Conservation (phyloP, 2,797 vertebrate genomes). For the Peromyscus nudipes region DNA sequence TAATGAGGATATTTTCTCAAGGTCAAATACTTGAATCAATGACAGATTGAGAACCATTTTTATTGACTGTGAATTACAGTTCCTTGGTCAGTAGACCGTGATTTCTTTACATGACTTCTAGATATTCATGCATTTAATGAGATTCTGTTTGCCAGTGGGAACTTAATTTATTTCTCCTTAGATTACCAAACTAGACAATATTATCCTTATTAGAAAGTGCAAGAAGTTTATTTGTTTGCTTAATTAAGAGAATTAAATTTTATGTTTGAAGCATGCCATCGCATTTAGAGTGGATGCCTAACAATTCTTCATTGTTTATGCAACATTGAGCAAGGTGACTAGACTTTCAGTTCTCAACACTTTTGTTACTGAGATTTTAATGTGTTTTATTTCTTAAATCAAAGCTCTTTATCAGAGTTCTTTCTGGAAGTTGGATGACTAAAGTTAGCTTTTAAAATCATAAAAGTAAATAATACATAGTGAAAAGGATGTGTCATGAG, state of each 20-base stretch:
- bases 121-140: constrained; percentile 67
- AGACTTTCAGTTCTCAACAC: not conserved
- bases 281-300: constrained; percentile 68
- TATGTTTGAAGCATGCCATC: constrained; percentile 56
- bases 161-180: constrained; percentile 67
- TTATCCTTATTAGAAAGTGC: constrained; percentile 43
- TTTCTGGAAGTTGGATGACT: not conserved
- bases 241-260: constrained; percentile 71
- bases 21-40: constrained; percentile 33
- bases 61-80: constrained; percentile 25
- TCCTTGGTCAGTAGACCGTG: not conserved
- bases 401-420: not conserved
- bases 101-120: constrained; percentile 63
- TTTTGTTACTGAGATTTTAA: not conserved
- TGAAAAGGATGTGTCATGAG: not conserved
- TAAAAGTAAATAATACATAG: not conserved
- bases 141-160: constrained; percentile 19
- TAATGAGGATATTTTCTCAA: constrained; percentile 24
- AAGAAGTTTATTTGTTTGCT: constrained; percentile 56
- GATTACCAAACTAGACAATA: constrained; percentile 12
- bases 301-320: constrained; percentile 53
- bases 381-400: not conserved
- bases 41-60: constrained; percentile 25
- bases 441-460: constrained; percentile 26
- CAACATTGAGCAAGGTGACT: not conserved